Conservation (phyloP, 2,797 vertebrate species). For the Pempheris klunzingeri region DNA sequence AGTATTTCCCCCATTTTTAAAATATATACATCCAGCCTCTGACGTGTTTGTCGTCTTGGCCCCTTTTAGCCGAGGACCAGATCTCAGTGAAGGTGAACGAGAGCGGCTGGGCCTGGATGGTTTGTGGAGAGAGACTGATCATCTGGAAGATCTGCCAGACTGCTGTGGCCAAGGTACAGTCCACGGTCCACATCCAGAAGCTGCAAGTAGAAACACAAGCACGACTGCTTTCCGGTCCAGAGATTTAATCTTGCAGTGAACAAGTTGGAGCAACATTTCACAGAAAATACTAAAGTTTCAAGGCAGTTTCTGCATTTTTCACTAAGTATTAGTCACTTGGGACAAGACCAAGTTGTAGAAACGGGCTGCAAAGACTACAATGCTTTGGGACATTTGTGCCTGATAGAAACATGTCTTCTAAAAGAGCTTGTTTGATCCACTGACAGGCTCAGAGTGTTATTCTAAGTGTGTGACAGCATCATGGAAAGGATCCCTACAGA, state of each 20-base stretch:
- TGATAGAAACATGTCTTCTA: too few relatives aligned
- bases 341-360: too few relatives aligned
- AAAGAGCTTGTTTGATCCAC: too few relatives aligned
- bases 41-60: too few relatives aligned
- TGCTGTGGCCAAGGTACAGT: conserved; percentile 90
- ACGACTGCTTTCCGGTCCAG: neutral
- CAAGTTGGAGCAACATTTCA: neutral
- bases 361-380: too few relatives aligned
- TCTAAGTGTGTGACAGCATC: too few relatives aligned
- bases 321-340: neutral
- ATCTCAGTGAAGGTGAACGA: conserved; percentile 91
- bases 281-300: neutral
- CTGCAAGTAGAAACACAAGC: neutral
- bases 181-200: neutral
- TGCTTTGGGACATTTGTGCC: too few relatives aligned
- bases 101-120: conserved; percentile 95
- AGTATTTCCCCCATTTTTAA: too few relatives aligned
- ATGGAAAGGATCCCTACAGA: too few relatives aligned
- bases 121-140: conserved; percentile 91
- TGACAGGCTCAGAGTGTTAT: too few relatives aligned
- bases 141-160: conserved; percentile 96
- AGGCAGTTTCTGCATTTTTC: neutral
- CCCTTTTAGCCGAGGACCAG: conserved; percentile 86
- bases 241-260: neutral
- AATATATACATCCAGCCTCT: too few relatives aligned